Base-by-base conservation (phyloP, 1,140 invertebrate genomes). In the Odontomachus brunneus region DNA sequence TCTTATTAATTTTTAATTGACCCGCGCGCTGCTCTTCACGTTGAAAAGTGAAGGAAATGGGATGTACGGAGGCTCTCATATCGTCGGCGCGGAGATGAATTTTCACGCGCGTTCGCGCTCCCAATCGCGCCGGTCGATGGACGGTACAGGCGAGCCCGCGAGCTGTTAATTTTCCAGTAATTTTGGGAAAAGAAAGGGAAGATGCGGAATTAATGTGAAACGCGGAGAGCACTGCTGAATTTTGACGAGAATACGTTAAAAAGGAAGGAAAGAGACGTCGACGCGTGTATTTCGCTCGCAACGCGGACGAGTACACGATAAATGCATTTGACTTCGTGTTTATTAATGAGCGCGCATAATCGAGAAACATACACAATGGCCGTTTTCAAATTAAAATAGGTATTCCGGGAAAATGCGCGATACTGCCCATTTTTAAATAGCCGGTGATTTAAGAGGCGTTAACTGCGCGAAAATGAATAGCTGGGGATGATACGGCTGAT, bases 381-480 rank as follows among this genome's bases (percentile, higher is more conserved):
- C 67, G n/a, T 17, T 78, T 33, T 69, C 49, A 51, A 75, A 55
- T 78, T 38, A 67, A 78, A 78, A 57, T 55, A 55, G 75, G 14
- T 66, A 78, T 69, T 38, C 12, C 51, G 33, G 17, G 29, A 78
- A 78, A 78, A 78, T 78, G 17, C 15, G 26, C 29, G 26, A 33
- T 48, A 14, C 55, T 57, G 17, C 9, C 53, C 17, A 19, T 24
- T 63, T 63, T 71, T 26, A 69, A 48, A 65, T 80, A 57, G 33
- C n/a, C 55, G 26, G 2, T 80, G 57, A 80, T 80, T 80, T 80
- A 80, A 26, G 33, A 80, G 33, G 38, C 22, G 49, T 9, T 71
- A 80, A 80, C 69, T 80, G 49, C 55, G 66, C 44, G 24, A 24
- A 59, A 80, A 80, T 59, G 66, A 80, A 80, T 53, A 80, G 51